These are phyloP conservation scores for Corella eumyota DNA, from an alignment of 23 tunicate species.

Conservation along the genomic window DNA sequence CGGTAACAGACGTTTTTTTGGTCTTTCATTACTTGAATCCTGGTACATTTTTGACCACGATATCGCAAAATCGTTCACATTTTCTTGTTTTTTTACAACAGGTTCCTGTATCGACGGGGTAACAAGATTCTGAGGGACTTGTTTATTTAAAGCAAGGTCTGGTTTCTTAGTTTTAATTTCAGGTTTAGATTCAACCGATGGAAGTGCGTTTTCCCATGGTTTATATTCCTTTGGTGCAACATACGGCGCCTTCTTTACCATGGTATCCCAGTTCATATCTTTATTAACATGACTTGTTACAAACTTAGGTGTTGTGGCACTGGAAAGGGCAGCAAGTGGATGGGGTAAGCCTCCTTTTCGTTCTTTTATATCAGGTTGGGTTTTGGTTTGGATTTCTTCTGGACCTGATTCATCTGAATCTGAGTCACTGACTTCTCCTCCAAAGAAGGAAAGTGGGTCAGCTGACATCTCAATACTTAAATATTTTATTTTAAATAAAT, in stretches of 20 bases:
- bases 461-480: too few species aligned
- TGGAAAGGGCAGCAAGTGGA: slow-evolving; percentile 45
- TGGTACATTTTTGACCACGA: slow-evolving; percentile 91
- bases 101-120: slow-evolving; percentile 16
- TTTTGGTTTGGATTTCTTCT: background rate
- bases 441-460: slow-evolving; percentile 52
- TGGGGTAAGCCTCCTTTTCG: slow-evolving; percentile 56
- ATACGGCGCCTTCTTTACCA: slow-evolving; percentile 71
- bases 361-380: background rate
- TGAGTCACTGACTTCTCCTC: slow-evolving; percentile 2
- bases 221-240: slow-evolving; percentile 72
- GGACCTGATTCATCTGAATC: slow-evolving; percentile 20
- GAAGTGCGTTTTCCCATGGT: slow-evolving; percentile 73
- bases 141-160: slow-evolving; percentile 57
- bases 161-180: slow-evolving; percentile 35
- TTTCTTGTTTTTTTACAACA: background rate
- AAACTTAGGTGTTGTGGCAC: slow-evolving; percentile 68
- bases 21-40: slow-evolving; percentile 15
- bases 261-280: slow-evolving; percentile 72
- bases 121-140: slow-evolving; percentile 37
- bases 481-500: too few species aligned
- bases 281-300: slow-evolving; percentile 34
- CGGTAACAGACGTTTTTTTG: slow-evolving; percentile 37
- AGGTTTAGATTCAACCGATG: slow-evolving; percentile 49
- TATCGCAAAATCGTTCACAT: slow-evolving; percentile 53